Evolutionary conservation across 1,140 invertebrate genomes (phyloP).

Genomic region (Formica exsecta): DNA sequence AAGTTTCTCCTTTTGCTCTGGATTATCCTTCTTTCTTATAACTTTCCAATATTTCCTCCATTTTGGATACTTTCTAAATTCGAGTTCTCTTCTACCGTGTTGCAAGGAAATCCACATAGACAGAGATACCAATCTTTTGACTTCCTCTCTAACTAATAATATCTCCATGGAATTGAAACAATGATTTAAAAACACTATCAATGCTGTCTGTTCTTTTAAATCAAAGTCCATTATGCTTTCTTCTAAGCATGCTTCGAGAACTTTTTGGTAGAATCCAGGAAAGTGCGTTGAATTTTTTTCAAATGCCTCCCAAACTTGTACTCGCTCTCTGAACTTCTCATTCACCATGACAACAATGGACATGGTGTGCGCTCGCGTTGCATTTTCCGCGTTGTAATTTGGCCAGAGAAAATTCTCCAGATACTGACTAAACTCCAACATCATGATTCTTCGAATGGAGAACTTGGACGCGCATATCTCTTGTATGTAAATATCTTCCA

Average conservation of each 20-base stretch:
- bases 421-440: slow-evolving; percentile 99
- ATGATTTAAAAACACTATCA: slow-evolving; percentile 97
- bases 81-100: slow-evolving; percentile 93
- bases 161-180: slow-evolving; percentile 99
- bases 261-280: slow-evolving; percentile 94
- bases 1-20: slow-evolving; percentile 90
- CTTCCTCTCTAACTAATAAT: slow-evolving; percentile 95
- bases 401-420: slow-evolving; percentile 99
- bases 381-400: slow-evolving; percentile 92
- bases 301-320: slow-evolving; percentile 98
- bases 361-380: slow-evolving; percentile 94
- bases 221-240: slow-evolving; percentile 87
- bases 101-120: slow-evolving; percentile 98
- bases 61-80: slow-evolving; percentile 95
- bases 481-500: slow-evolving; percentile 93
- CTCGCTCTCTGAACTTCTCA: slow-evolving; percentile 98
- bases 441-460: slow-evolving; percentile 95
- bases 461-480: slow-evolving; percentile 94
- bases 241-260: slow-evolving; percentile 91
- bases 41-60: slow-evolving; percentile 97
- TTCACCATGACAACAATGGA: slow-evolving; percentile 99
- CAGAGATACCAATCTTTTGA: slow-evolving; percentile 96
- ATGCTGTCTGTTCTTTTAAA: slow-evolving; percentile 93
- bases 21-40: slow-evolving; percentile 94
- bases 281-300: slow-evolving; percentile 94